These are phyloP conservation scores for Rhagologus leucostigma DNA, from an alignment of 2,113 vertebrate genomes.

Conservation along the genomic window DNA sequence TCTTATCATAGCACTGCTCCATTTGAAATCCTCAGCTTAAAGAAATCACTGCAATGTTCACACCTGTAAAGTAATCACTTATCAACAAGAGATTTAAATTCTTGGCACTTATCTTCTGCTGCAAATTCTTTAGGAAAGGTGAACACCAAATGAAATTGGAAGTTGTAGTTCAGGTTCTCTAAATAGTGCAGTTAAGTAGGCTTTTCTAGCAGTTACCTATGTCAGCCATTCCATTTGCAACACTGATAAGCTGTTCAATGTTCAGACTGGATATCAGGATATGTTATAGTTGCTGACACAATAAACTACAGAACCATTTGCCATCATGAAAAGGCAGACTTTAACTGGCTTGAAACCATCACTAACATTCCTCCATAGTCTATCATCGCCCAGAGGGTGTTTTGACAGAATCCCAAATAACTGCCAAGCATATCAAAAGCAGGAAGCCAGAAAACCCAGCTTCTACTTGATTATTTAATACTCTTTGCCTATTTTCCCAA, in stretches of 20 bases:
- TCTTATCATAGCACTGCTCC: neutral
- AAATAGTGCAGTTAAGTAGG: neutral
- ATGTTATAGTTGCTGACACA: constrained; percentile 22
- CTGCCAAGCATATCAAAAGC: neutral
- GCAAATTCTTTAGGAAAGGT: neutral
- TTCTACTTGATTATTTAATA: neutral
- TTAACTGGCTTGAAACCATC: constrained; percentile 36
- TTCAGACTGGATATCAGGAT: neutral
- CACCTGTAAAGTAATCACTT: neutral
- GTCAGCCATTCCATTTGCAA: neutral
- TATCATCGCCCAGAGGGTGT: rapidly evolving
- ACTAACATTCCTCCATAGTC: neutral
- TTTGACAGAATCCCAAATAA: neutral
- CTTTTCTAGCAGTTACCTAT: neutral
- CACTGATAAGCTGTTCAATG: constrained; percentile 2
- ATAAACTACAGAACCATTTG: constrained; percentile 43
- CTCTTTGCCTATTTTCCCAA: neutral
- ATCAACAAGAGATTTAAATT: neutral
- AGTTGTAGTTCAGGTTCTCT: constrained; percentile 7
- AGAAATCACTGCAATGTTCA: neutral
- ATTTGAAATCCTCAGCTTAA: neutral
- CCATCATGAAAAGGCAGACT: neutral
- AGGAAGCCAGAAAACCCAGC: neutral
- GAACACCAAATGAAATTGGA: neutral
- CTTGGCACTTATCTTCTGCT: neutral